phyloP scores from a whole-genome alignment of 2,888 invertebrate genomes.

The Malthinus seriepunctatus region DNA sequence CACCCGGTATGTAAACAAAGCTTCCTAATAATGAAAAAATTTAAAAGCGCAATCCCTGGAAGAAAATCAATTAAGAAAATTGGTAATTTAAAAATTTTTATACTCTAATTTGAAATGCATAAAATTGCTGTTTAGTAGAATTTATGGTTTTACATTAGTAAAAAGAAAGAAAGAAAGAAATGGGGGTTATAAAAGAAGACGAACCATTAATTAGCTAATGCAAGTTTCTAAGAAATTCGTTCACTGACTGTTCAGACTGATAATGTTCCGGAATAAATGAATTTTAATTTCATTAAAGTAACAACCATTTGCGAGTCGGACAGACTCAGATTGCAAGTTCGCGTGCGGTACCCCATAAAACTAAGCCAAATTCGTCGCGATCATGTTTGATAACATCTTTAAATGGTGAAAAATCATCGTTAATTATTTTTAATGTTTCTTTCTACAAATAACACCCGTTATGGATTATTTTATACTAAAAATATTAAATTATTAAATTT shows the following conservation, averaged over 20 bases:
- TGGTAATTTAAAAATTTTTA: too few relatives aligned
- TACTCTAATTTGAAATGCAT: too few relatives aligned
- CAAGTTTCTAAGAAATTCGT: constrained; percentile 51
- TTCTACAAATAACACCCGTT: background rate
- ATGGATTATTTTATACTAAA: background rate
- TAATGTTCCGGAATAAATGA: constrained; percentile 55
- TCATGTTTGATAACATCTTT: constrained; percentile 28
- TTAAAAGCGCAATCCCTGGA: too few relatives aligned
- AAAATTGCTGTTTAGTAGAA: too few relatives aligned
- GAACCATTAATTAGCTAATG: constrained; percentile 52
- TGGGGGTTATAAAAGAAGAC: constrained; percentile 16
- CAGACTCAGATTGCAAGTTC: constrained; percentile 52
- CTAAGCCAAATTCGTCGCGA: constrained; percentile 28
- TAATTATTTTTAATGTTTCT: constrained; percentile 26
- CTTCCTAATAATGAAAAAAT: too few relatives aligned
- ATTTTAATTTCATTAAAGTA: constrained; percentile 56
- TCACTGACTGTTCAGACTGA: constrained; percentile 40
- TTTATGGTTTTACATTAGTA: too few relatives aligned
- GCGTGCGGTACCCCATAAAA: constrained; percentile 43
- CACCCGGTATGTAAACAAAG: too few relatives aligned
- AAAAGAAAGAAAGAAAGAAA: too few relatives aligned
- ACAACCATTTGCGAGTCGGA: constrained; percentile 48
- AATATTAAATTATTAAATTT: background rate
- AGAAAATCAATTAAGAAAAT: too few relatives aligned
- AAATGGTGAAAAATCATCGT: constrained; percentile 27